phyloP scores from a whole-genome alignment of 2,888 invertebrate genomes.

The Cylindroiulus punctatus region DNA sequence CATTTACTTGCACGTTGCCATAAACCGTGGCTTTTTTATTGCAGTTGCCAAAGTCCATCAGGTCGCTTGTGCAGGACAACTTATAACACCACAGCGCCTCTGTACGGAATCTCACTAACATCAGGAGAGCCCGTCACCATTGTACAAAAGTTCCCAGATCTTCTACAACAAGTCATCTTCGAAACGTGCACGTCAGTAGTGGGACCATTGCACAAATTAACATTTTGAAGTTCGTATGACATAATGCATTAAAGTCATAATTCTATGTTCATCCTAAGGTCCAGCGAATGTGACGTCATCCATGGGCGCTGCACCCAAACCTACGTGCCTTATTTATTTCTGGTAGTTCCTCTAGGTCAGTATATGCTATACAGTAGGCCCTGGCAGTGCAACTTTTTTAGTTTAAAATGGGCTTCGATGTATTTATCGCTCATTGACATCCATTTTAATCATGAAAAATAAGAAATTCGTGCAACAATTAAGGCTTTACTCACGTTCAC shows the following conservation, averaged over 20 bases:
- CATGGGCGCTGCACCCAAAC: constrained; percentile 92
- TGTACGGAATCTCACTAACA: constrained; percentile 93
- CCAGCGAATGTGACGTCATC: constrained; percentile 86
- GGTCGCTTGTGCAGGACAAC: constrained; percentile 85
- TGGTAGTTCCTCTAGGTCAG: constrained; percentile 84
- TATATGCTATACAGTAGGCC: constrained; percentile 24
- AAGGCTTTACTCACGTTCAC: neutral
- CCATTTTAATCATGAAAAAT: neutral
- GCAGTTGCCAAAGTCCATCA: constrained; percentile 73
- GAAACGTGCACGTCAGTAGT: constrained; percentile 90
- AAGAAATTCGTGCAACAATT: neutral
- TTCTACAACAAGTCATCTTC: constrained; percentile 90
- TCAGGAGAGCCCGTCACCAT: constrained; percentile 93
- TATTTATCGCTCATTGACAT: no score
- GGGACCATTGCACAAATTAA: neutral
- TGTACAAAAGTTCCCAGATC: constrained; percentile 92
- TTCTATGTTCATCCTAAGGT: constrained; percentile 70
- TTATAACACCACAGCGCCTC: constrained; percentile 92
- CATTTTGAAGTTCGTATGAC: neutral
- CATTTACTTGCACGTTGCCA: neutral
- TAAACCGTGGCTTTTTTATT: constrained; percentile 57
- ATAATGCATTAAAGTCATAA: neutral
- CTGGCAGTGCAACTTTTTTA: neutral
- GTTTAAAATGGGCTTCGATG: neutral
- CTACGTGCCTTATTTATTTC: constrained; percentile 88